These are phyloP conservation scores for Syrista parreyssii DNA, from an alignment of 2,888 invertebrate species.

Conservation along the genomic window DNA sequence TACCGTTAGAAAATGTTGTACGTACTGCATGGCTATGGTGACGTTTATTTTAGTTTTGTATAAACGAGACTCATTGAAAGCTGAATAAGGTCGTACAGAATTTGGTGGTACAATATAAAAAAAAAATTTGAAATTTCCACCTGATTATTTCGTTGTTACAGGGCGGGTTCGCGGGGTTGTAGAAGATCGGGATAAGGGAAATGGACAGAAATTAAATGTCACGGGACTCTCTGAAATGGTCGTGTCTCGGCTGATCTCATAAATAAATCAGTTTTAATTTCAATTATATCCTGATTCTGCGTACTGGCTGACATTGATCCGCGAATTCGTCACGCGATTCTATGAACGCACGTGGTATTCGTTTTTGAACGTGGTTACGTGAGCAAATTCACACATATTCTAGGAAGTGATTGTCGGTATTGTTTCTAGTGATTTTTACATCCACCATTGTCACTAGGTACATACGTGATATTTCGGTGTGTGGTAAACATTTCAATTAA, in stretches of 20 bases:
- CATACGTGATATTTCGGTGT: too few species aligned
- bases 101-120: too few species aligned
- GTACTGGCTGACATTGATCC: neutral
- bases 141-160: neutral
- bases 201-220: neutral
- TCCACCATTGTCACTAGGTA: too few species aligned
- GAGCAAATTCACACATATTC: neutral
- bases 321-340: neutral
- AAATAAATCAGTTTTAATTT: conserved; percentile 5
- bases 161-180: too few species aligned
- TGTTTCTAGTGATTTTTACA: neutral
- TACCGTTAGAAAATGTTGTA: too few species aligned
- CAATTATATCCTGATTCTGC: neutral
- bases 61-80: too few species aligned
- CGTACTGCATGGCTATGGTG: too few species aligned
- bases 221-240: neutral
- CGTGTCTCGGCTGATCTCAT: neutral
- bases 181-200: neutral
- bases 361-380: neutral
- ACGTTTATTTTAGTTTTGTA: too few species aligned
- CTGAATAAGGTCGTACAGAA: too few species aligned
- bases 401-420: neutral
- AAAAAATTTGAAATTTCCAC: too few species aligned
- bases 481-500: neutral
- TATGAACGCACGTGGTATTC: neutral